phyloP scores from a whole-genome alignment of 2,888 invertebrate species.

The Diachrysia chrysitis region DNA sequence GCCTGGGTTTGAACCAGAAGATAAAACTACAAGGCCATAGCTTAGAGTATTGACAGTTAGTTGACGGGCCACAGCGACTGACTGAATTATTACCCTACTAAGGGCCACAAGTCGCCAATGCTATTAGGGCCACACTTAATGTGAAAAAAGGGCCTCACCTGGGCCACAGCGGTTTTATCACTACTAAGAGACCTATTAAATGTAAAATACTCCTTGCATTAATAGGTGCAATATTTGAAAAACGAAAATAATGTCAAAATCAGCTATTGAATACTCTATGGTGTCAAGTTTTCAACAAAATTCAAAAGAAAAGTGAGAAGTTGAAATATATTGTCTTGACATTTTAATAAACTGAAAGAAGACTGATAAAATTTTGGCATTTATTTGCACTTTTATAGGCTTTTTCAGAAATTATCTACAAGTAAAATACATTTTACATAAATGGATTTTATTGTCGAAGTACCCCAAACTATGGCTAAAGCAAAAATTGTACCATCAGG shows the following conservation, averaged over 20 bases:
- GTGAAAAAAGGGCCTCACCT: no score
- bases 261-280: slow-evolving; percentile 7
- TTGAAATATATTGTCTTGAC: slow-evolving; percentile 46
- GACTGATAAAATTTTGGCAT: slow-evolving; percentile 29
- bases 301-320: slow-evolving; percentile 52
- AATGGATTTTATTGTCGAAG: slow-evolving; percentile 73
- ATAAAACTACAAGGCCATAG: no score
- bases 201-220: no score
- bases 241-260: slow-evolving; percentile 26
- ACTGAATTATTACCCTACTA: no score
- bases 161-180: no score
- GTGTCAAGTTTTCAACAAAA: slow-evolving; percentile 50
- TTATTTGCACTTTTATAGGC: slow-evolving; percentile 35
- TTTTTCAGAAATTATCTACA: slow-evolving; percentile 35
- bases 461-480: slow-evolving; percentile 70
- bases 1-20: no score
- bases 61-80: no score
- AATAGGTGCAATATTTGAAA: slow-evolving; percentile 39
- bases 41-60: no score
- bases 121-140: no score
- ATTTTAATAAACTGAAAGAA: slow-evolving; percentile 39
- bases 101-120: no score
- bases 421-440: slow-evolving; percentile 27
- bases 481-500: slow-evolving; percentile 69
- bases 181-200: no score